These are phyloP conservation scores for Philypnodon macrostomus DNA, from an alignment of 2,797 vertebrate species.

Conservation along the genomic window DNA sequence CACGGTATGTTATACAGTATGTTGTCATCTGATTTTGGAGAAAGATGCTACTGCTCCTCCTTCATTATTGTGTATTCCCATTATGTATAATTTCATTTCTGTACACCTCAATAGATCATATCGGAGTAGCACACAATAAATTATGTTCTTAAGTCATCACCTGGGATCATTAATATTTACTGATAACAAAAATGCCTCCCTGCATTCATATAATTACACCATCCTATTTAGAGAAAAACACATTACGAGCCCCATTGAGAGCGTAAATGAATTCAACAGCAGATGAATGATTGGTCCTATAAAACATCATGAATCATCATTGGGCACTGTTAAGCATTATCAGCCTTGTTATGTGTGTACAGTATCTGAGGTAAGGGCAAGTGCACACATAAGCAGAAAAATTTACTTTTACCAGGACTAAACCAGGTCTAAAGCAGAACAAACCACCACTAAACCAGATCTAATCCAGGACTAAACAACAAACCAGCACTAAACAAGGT, in stretches of 20 bases:
- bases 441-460: too few species aligned
- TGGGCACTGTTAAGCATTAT: slow-evolving; percentile 24
- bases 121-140: slow-evolving; percentile 24
- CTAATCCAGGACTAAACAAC: too few species aligned
- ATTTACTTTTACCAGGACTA: too few species aligned
- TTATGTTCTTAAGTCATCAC: slow-evolving; percentile 36
- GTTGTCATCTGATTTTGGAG: slow-evolving; percentile 43
- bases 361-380: slow-evolving; percentile 16
- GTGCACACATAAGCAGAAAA: too few species aligned
- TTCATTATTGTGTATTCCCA: slow-evolving; percentile 20
- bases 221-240: slow-evolving; percentile 47
- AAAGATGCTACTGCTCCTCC: too few species aligned
- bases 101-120: slow-evolving; percentile 33
- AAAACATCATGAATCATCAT: too few species aligned
- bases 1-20: too few species aligned
- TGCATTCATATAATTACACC: slow-evolving; percentile 57
- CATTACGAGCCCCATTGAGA: slow-evolving; percentile 48
- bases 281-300: slow-evolving; percentile 33
- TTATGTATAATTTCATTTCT: slow-evolving; percentile 28
- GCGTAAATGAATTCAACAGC: slow-evolving; percentile 47
- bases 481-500: too few species aligned
- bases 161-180: slow-evolving; percentile 50
- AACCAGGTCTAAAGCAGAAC: too few species aligned
- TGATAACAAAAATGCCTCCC: slow-evolving; percentile 38
- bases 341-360: slow-evolving; percentile 13